A percentile compares a stretch with the other conserved stretches of the same genome.
phyloP scores from a whole-genome alignment of 2,888 invertebrate genomes.

The Thereva nobilitata region DNA sequence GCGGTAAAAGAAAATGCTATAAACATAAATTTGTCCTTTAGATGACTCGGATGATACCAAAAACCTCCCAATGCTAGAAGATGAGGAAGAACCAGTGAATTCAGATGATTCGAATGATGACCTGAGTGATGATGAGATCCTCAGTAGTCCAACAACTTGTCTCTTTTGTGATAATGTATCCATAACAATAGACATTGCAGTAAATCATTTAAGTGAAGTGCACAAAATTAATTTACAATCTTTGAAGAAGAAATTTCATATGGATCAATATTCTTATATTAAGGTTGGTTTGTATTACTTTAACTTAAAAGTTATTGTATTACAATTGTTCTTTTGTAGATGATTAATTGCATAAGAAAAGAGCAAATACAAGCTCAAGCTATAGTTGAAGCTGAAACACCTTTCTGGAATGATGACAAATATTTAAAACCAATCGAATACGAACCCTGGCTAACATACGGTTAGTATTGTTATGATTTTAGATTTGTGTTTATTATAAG shows the following conservation, averaged over 20 bases:
- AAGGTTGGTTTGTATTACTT: slow-evolving; percentile 55
- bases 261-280: slow-evolving; percentile 82
- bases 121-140: not conserved
- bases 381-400: slow-evolving; percentile 60
- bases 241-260: slow-evolving; percentile 70
- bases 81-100: slow-evolving; percentile 13
- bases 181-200: slow-evolving; percentile 66
- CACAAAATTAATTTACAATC: slow-evolving; percentile 70
- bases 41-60: no score
- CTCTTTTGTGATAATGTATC: slow-evolving; percentile 72
- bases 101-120: slow-evolving; percentile 24
- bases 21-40: no score
- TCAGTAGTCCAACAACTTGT: slow-evolving; percentile 59
- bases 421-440: slow-evolving; percentile 76
- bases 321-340: slow-evolving; percentile 45
- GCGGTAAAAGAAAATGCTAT: no score
- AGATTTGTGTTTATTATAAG: no score
- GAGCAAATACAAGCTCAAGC: slow-evolving; percentile 64
- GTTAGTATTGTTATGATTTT: slow-evolving; percentile 56
- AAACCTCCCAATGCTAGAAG: no score
- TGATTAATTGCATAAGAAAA: slow-evolving; percentile 78
- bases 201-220: slow-evolving; percentile 67
- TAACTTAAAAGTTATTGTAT: no score
- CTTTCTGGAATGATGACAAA: slow-evolving; percentile 74
- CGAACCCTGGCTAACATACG: slow-evolving; percentile 84